Percentiles rank a stretch among this genome's conserved stretches.
Evolutionary conservation across 2,113 vertebrate species (phyloP).

Genomic region (Otus sunia): DNA sequence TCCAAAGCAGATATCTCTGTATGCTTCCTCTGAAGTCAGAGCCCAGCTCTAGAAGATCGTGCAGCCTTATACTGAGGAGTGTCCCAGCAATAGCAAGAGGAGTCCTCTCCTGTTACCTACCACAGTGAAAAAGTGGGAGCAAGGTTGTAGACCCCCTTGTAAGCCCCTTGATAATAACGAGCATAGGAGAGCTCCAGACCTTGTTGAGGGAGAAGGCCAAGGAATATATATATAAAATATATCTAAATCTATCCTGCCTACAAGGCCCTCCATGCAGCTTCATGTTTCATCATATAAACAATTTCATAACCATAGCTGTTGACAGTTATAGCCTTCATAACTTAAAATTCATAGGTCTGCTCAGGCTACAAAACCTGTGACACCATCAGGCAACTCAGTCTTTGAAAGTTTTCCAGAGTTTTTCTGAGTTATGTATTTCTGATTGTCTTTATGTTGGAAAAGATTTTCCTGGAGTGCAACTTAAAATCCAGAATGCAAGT

Average conservation of each 20-base stretch:
- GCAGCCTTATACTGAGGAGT: neutral
- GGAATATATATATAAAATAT: neutral
- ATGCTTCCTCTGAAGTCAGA: neutral
- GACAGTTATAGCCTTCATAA: neutral
- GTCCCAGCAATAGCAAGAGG: neutral
- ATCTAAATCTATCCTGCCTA: neutral
- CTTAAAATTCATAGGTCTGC: neutral
- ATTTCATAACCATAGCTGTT: neutral
- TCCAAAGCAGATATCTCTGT: neutral
- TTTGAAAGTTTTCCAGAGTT: neutral
- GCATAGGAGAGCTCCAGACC: neutral
- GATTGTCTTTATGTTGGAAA: neutral
- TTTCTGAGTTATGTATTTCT: neutral
- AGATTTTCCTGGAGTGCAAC: neutral
- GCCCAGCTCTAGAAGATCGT: rapidly evolving
- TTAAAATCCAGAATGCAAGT: neutral
- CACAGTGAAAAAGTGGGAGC: neutral
- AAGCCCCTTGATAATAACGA: neutral
- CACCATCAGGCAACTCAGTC: neutral
- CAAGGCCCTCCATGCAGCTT: neutral
- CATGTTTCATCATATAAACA: neutral
- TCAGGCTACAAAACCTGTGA: neutral
- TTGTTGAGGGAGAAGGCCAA: neutral
- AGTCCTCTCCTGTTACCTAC: neutral
- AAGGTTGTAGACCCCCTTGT: neutral